A percentile compares a stretch with the other conserved stretches of the same genome.
phyloP scores from a whole-genome alignment of 2,888 invertebrate genomes.

The Auanema freiburgensis region DNA sequence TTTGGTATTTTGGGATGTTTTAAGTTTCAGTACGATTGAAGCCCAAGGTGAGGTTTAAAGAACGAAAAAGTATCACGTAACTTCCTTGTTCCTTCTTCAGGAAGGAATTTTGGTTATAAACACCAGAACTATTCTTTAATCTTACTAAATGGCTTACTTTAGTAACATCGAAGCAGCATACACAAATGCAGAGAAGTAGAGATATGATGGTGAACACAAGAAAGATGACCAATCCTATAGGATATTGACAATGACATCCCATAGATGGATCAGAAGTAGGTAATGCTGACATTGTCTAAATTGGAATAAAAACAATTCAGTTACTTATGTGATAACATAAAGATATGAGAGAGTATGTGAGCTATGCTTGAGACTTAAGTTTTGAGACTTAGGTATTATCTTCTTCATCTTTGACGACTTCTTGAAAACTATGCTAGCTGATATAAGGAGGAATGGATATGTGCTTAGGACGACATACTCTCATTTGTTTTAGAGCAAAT shows the following conservation, averaged over 20 bases:
- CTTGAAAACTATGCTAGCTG: no score
- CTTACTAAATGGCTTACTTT: slow-evolving; percentile 19
- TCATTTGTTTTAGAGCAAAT: no score
- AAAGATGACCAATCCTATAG: slow-evolving; percentile 40
- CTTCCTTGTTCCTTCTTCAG: slow-evolving; percentile 1
- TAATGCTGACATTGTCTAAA: slow-evolving; percentile 7
- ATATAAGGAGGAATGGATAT: no score
- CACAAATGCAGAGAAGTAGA: slow-evolving; percentile 34
- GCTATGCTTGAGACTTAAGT: no score
- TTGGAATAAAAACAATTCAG: no score
- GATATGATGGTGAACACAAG: slow-evolving; percentile 36
- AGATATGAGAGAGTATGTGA: no score
- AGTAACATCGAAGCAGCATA: slow-evolving; percentile 38
- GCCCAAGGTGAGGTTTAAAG: background rate
- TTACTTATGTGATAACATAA: no score
- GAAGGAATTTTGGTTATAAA: background rate
- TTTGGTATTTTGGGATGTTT: no score
- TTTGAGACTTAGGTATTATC: no score
- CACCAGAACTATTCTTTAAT: background rate
- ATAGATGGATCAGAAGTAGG: slow-evolving; percentile 22
- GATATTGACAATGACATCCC: slow-evolving; percentile 40
- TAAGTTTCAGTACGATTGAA: no score
- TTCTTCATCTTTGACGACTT: no score
- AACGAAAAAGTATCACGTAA: background rate
- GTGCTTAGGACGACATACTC: no score